Evolutionary conservation across 2,888 invertebrate genomes (phyloP), one percentile per base, ranked within the genome.

Genomic region (Adelognathus sp.): DNA sequence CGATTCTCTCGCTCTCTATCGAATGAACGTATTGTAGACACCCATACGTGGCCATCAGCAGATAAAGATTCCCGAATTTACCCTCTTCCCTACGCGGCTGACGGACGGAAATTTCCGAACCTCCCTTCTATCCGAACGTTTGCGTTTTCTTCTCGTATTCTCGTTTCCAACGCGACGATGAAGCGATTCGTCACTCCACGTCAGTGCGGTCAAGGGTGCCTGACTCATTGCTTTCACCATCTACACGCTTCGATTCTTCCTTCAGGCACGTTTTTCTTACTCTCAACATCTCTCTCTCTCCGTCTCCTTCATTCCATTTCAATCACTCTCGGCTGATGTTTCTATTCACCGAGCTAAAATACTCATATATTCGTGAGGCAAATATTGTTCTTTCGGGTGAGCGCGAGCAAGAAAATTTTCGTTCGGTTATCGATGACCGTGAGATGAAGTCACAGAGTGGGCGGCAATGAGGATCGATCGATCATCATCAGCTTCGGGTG

Each of bases 401-500:
- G 21, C 24, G 61, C 21, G 24, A 27, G 27, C 18, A 9, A 7
- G 11, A 18, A 46, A 16, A 36, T 9, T 54, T 61, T 46, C 44
- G 27, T 70, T 21, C 54, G 60, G 31, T 24, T 5, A 16, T 16
- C 7, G 56, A 24, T 31, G 16, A 18, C 24, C 60, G 36, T 52
- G 24, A n/a, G 36, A 14, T 16, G 16, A 44, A 18, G 58, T 24
- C 11, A 11, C n/a, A n/a, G n/a, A n/a, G n/a, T 4, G 50, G 9
- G 36, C 16, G 27, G 39, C 3, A 56, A 60, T 54, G 56, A n/a
- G 11, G 31, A 54, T 54, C 61, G 29, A 75, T 79, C 60, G 64
- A 73, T 80, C 66, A 80, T 69, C 60, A 69, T 72, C 58, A 70
- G 14, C 29, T 77, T 77, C 27, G 41, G 16, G 58, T 41, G 36